A percentile compares a stretch with the other conserved stretches of the same genome.
Evolutionary conservation across 1,140 invertebrate species (phyloP).

Genomic region (Gonioctena quinquepunctata): DNA sequence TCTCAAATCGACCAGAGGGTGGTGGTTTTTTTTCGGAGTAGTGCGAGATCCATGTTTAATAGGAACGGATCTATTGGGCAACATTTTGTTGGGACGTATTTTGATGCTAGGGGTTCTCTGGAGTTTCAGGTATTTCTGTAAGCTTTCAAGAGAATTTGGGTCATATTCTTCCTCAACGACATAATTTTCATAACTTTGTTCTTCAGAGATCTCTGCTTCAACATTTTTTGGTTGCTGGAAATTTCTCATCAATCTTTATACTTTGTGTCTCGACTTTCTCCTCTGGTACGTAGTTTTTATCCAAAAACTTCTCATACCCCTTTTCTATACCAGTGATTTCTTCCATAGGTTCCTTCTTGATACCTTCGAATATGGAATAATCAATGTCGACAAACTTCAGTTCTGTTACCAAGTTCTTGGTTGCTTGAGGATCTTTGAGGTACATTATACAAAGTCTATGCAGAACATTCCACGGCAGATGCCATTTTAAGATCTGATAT

Average conservation of each 20-base stretch:
- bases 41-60: neutral
- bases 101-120: neutral
- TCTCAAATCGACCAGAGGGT: neutral
- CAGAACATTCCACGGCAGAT: slow-evolving; percentile 62
- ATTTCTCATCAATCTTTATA: neutral
- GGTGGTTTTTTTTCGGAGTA: neutral
- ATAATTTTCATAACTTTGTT: neutral
- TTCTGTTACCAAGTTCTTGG: slow-evolving; percentile 63
- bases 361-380: slow-evolving; percentile 66
- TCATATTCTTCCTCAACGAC: neutral
- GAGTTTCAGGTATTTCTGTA: neutral
- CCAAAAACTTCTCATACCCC: slow-evolving; percentile 58
- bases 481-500: slow-evolving; percentile 67
- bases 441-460: slow-evolving; percentile 64
- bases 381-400: slow-evolving; percentile 69
- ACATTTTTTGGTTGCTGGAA: too few relatives aligned
- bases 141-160: neutral
- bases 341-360: slow-evolving; percentile 57
- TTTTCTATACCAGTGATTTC: slow-evolving; percentile 60
- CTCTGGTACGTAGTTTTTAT: neutral
- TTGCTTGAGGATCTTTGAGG: slow-evolving; percentile 62
- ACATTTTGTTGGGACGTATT: neutral
- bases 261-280: neutral
- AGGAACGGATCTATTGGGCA: too few relatives aligned
- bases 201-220: too few relatives aligned